Percentiles rank a stretch among this genome's conserved stretches.
phyloP scores from a whole-genome alignment of 2,888 invertebrate genomes.

The Acleris sparsana region DNA sequence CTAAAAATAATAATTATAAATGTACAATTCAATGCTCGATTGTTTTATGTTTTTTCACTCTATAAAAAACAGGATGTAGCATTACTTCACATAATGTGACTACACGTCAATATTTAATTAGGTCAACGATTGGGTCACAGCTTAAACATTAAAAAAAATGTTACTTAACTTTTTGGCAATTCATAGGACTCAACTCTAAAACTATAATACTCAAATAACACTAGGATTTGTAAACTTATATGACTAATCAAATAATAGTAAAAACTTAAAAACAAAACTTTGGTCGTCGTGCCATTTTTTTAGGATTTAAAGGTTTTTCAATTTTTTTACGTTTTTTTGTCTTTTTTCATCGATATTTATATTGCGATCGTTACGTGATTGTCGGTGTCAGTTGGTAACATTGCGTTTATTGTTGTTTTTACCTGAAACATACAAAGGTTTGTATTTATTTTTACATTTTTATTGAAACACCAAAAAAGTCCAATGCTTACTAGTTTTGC shows the following conservation, averaged over 20 bases:
- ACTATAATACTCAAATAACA: constrained; percentile 36
- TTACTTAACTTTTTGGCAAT: constrained; percentile 32
- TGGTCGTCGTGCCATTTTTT: constrained; percentile 84
- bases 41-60: constrained; percentile 46
- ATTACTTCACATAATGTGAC: constrained; percentile 17
- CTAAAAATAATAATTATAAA: constrained; percentile 47
- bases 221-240: constrained; percentile 42
- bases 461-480: no score
- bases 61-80: constrained; percentile 20
- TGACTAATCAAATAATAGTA: constrained; percentile 71
- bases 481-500: no score
- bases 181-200: constrained; percentile 30
- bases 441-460: not conserved
- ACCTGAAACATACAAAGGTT: constrained; percentile 53
- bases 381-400: constrained; percentile 77
- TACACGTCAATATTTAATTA: not conserved
- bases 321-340: constrained; percentile 68
- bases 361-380: constrained; percentile 61
- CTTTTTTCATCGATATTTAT: constrained; percentile 50
- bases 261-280: constrained; percentile 67
- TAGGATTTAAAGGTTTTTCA: constrained; percentile 69
- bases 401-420: constrained; percentile 44
- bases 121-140: constrained; percentile 32
- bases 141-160: constrained; percentile 11
- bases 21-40: constrained; percentile 70